Base-by-base conservation (phyloP, 2,888 invertebrate species). In the Melinopterus prodromus region DNA sequence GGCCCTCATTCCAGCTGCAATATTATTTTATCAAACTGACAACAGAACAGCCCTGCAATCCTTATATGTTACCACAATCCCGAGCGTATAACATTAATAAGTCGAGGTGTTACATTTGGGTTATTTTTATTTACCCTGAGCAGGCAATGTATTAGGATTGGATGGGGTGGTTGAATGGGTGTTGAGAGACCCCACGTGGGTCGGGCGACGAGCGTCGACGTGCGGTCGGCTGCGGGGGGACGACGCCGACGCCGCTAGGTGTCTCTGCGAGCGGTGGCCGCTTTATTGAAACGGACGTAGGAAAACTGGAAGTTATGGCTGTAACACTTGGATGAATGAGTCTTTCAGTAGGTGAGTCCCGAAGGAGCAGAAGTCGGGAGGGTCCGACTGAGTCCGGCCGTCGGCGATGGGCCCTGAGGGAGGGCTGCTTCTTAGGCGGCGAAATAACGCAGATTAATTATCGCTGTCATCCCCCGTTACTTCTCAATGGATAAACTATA, bases 401-500 rank as follows among this genome's bases (percentile, higher is more conserved):
- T 53, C 81, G 80, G 84, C 84, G 85, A 85, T 88, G 88, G 86
- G 87, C 88, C 89, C 88, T 86, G 85, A 80, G 88, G 88, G 89
- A 88, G 82, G 83, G 82, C 84, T 84, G 84, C 87, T 88, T 88
- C 88, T 88, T 87, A 85, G 87, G 87, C 87, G 86, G 86, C 85
- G 85, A 88, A 88, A 89, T 89, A 89, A 89, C 88, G 86, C 88
- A 89, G 89, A 89, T 89, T 89, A 89, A 89, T 89, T 89, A 89
- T 86, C 85, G 86, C 88, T 87, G 89, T 89, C 89, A 89, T 88
- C 88, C 88, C 86, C 87, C 85, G 88, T 89, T 89, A 89, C 88
- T 88, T 88, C 87, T 86, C 86, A 86, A 86, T 85, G 88, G 88
- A 89, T 88, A 88, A 88, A 88, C 89, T 88, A 89, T 89, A 89